These are phyloP conservation scores for Macrocentrus cingulum DNA, from an alignment of 1,140 invertebrate genomes.

Conservation along the genomic window DNA sequence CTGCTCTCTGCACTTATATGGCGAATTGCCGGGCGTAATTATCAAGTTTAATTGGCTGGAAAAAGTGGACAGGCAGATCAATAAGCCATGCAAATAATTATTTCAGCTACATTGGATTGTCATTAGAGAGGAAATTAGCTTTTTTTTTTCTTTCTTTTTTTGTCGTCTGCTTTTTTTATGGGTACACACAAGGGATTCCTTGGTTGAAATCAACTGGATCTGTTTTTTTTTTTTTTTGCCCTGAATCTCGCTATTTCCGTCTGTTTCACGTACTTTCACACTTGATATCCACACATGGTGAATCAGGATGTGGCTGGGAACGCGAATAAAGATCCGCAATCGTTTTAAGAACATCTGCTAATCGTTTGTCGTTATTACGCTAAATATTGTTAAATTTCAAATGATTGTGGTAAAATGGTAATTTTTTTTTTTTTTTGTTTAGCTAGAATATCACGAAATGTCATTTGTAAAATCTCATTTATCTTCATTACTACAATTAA, in stretches of 20 bases:
- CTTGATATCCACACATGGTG: conserved; percentile 6
- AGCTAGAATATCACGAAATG: too few relatives aligned
- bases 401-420: too few relatives aligned
- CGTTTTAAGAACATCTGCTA: conserved; percentile 3
- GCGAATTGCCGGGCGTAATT: background rate
- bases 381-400: background rate
- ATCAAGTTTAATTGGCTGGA: background rate
- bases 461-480: too few relatives aligned
- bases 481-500: too few relatives aligned
- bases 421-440: too few relatives aligned
- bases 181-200: background rate
- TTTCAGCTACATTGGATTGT: too few relatives aligned
- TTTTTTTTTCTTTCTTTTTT: too few relatives aligned
- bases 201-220: background rate
- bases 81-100: too few relatives aligned
- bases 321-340: conserved; percentile 17
- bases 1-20: background rate
- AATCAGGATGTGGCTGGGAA: conserved; percentile 19
- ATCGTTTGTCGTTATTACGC: background rate
- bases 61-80: background rate
- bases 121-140: too few relatives aligned
- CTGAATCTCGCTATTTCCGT: background rate
- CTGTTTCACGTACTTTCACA: background rate
- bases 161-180: too few relatives aligned
- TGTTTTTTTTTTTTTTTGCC: background rate